Evolutionary conservation across 1,140 invertebrate genomes (phyloP).

Genomic region (Trichomalopsis sarcophagae): DNA sequence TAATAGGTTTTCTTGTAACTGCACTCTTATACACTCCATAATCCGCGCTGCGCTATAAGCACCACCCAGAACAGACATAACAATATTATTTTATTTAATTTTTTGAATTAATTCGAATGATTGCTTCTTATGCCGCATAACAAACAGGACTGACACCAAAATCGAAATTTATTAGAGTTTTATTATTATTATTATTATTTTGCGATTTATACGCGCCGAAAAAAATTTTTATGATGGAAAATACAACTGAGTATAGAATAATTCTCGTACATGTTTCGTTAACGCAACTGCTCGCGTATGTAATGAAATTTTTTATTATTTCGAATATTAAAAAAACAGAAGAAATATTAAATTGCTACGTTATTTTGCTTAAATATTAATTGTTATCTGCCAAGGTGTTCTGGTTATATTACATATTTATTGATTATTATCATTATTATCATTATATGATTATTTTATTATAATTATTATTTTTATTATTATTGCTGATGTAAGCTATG

Average conservation of each 20-base stretch:
- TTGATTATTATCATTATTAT: conserved; percentile 70
- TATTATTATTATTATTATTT: conserved; percentile 44
- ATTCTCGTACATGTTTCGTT: conserved; percentile 59
- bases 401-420: conserved; percentile 75
- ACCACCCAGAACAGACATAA: conserved; percentile 52
- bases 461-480: conserved; percentile 67
- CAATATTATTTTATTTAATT: conserved; percentile 38
- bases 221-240: conserved; percentile 46
- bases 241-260: conserved; percentile 45
- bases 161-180: conserved; percentile 52
- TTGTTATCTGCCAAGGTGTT: conserved; percentile 75
- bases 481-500: conserved; percentile 70
- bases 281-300: conserved; percentile 62
- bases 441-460: conserved; percentile 68
- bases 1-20: conserved; percentile 48
- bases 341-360: conserved; percentile 64
- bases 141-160: conserved; percentile 47
- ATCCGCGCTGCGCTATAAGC: conserved; percentile 51
- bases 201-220: conserved; percentile 53
- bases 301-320: conserved; percentile 54
- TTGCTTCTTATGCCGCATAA: conserved; percentile 36
- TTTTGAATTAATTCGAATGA: conserved; percentile 17
- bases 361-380: conserved; percentile 74
- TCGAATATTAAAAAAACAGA: conserved; percentile 52
- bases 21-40: conserved; percentile 48